A percentile compares a stretch with the other conserved stretches of the same genome.
Evolutionary conservation across 2,113 vertebrate genomes (phyloP).

Genomic region (Agapornis roseicollis): DNA sequence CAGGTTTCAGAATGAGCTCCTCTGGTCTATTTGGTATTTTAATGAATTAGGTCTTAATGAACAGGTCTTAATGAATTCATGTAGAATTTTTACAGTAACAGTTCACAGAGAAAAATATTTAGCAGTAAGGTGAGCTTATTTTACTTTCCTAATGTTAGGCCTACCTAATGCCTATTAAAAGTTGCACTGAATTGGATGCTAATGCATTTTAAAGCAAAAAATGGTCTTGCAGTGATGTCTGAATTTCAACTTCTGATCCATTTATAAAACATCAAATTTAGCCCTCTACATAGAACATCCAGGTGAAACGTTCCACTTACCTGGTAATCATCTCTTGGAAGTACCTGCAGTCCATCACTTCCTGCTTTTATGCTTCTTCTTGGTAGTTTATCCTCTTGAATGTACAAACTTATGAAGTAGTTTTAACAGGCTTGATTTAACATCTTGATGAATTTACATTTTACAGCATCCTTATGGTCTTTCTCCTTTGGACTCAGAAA

Average conservation of each 20-base stretch:
- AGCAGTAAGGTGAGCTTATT: not conserved
- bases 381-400: not conserved
- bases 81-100: not conserved
- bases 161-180: not conserved
- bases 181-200: not conserved
- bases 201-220: not conserved
- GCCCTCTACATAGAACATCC: fast-evolving
- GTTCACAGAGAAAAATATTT: not conserved
- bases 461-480: not conserved
- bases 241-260: not conserved
- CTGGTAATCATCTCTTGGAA: not conserved
- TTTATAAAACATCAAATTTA: not conserved
- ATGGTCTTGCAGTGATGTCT: not conserved
- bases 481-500: not conserved
- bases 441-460: not conserved
- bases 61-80: not conserved
- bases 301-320: not conserved
- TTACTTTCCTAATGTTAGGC: not conserved
- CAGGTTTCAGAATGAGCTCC: not conserved
- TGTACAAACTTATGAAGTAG: not conserved
- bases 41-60: not conserved
- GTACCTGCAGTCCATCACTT: not conserved
- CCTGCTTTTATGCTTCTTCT: not conserved
- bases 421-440: not conserved
- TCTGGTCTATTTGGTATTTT: not conserved